Base-by-base conservation (phyloP, 2,888 invertebrate genomes). In the Teleiodes luculella region DNA sequence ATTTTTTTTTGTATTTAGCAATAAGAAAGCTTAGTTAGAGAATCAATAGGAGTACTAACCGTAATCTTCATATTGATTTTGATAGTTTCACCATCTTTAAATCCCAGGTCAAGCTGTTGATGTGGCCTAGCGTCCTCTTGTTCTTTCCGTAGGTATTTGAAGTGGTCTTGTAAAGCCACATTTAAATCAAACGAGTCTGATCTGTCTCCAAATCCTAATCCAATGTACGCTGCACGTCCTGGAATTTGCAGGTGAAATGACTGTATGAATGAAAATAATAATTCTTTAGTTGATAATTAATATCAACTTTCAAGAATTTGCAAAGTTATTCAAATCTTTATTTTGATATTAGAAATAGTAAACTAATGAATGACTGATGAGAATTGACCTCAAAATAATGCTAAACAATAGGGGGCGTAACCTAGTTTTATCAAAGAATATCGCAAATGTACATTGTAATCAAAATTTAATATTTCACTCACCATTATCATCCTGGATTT, bases 1-100 rank as follows among this genome's bases (percentile, higher is more conserved):
- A 33, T 33, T 11, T 33, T n/a, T n/a, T n/a, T n/a, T n/a, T n/a
- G n/a, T n/a, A n/a, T n/a, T n/a, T n/a, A n/a, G n/a, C n/a, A n/a
- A n/a, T n/a, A n/a, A n/a, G n/a, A n/a, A n/a, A n/a, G n/a, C n/a
- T n/a, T n/a, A n/a, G n/a, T n/a, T n/a, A 13, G 18, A 4, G 7
- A n/a, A 43, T 4, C 0, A 20, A 43, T 43, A n/a, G 35, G 4
- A 35, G 5, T 52, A 71, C 83, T 82, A 90, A 97, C 97, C 61
- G 97, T 96, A 63, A 97, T 97, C 88, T 97, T 96, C 95, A 99
- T 97, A 78, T 98, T 99, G 58, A 99, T 98, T 90, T 98, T 99
- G 64, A 99, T 99, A 1, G 99, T 99, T 91, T 99, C 98, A 16
- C 99, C 99, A 75, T 99, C 99, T 78, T 99, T 99, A 80, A 99